phyloP scores from a whole-genome alignment of 2,888 invertebrate species.

The Ophion ventricosus region DNA sequence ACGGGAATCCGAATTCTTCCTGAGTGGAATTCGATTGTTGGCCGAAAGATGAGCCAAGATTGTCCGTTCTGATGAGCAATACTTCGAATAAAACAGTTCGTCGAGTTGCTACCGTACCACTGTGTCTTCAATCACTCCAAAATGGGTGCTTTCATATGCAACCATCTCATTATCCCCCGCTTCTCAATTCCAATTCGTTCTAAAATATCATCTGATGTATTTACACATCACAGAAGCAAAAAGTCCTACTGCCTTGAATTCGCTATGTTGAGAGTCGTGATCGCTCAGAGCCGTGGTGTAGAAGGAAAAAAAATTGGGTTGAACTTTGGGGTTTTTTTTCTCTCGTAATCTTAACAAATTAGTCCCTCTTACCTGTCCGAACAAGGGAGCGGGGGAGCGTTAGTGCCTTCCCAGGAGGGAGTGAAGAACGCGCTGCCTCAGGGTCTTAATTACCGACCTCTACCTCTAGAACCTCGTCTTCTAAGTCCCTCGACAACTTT shows the following conservation, averaged over 20 bases:
- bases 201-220: not conserved
- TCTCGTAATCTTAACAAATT: constrained; percentile 74
- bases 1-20: no score
- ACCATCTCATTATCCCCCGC: not conserved
- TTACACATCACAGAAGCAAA: not conserved
- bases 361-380: constrained; percentile 63
- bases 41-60: no score
- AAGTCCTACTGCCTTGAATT: constrained; percentile 5
- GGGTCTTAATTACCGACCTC: constrained; percentile 69
- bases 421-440: constrained; percentile 44
- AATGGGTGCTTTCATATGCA: no score
- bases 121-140: no score
- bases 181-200: not conserved
- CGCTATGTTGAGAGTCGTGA: constrained; percentile 20
- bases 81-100: no score
- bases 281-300: constrained; percentile 30
- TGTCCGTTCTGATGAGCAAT: no score
- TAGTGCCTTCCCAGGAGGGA: constrained; percentile 9
- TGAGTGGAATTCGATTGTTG: no score
- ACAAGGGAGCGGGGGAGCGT: not conserved
- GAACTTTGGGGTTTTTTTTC: constrained; percentile 68
- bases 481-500: constrained; percentile 37
- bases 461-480: constrained; percentile 34
- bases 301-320: constrained; percentile 53
- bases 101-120: no score